These are phyloP conservation scores for Enteromius viviparus DNA, from an alignment of 2,797 vertebrate genomes.

Conservation along the genomic window DNA sequence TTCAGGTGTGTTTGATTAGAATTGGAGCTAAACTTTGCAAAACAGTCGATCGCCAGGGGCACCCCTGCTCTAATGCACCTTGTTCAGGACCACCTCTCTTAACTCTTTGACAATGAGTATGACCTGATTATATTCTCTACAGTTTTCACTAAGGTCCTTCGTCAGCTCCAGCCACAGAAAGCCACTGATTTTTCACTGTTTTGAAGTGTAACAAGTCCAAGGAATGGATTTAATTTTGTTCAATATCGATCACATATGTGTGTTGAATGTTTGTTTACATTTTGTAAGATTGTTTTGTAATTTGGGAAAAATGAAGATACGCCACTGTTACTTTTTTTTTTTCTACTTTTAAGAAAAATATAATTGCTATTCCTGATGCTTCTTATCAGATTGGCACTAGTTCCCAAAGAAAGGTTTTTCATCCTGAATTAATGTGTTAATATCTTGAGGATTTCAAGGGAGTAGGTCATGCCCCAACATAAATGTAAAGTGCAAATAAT, in stretches of 20 bases:
- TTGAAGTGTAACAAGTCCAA: slow-evolving; percentile 3
- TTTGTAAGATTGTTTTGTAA: slow-evolving; percentile 18
- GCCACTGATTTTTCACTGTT: slow-evolving; percentile 30
- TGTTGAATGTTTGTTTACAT: slow-evolving; percentile 47
- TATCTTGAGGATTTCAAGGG: slow-evolving; percentile 31
- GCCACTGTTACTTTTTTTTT: slow-evolving; percentile 11
- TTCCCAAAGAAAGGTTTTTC: slow-evolving; percentile 16
- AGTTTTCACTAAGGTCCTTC: slow-evolving; percentile 15
- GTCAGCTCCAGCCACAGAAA: slow-evolving; percentile 14
- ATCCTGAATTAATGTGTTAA: slow-evolving; percentile 13
- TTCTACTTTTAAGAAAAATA: background rate
- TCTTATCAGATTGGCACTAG: slow-evolving; percentile 9
- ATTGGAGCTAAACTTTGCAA: too few species aligned
- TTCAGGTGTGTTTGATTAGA: too few species aligned
- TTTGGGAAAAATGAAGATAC: slow-evolving; percentile 10
- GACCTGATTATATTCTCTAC: slow-evolving; percentile 2
- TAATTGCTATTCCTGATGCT: slow-evolving; percentile 6
- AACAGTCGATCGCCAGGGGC: too few species aligned
- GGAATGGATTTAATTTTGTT: background rate
- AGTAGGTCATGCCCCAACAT: slow-evolving; percentile 16
- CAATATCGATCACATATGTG: slow-evolving; percentile 11
- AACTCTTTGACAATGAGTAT: slow-evolving; percentile 10
- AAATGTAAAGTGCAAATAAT: slow-evolving; percentile 23
- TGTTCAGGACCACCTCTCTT: slow-evolving; percentile 31
- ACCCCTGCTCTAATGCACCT: slow-evolving; percentile 34